Conservation (phyloP, 2,113 vertebrate species). For the Oreocharis arfaki region DNA sequence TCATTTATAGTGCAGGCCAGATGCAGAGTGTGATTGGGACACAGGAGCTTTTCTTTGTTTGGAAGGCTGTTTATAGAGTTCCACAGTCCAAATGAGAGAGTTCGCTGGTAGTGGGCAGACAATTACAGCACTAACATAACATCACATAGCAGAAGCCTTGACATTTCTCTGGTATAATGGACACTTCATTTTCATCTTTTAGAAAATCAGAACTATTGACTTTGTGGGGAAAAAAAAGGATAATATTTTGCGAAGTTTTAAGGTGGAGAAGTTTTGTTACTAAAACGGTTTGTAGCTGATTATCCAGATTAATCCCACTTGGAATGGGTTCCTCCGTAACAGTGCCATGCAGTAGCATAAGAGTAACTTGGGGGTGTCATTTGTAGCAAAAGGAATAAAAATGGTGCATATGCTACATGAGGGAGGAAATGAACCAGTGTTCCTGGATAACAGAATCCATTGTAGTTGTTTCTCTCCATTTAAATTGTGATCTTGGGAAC, state of each 20-base stretch:
- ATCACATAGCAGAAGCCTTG: fast-evolving
- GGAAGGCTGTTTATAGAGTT: background rate
- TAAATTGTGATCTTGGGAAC: background rate
- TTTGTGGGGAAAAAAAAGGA: background rate
- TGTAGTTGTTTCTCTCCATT: background rate
- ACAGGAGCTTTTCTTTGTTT: background rate
- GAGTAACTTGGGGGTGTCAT: background rate
- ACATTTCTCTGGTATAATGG: background rate
- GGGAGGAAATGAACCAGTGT: background rate
- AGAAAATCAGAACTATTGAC: background rate
- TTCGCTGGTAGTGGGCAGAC: background rate
- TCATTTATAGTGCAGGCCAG: fast-evolving
- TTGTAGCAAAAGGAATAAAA: background rate
- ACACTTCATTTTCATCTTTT: background rate
- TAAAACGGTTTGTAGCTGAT: background rate
- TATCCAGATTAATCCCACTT: background rate
- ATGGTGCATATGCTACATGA: background rate
- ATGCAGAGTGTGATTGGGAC: fast-evolving
- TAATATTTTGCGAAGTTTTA: background rate
- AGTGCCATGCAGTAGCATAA: background rate
- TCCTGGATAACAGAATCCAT: background rate
- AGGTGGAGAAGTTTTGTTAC: background rate
- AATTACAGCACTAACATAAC: background rate
- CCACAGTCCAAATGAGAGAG: background rate
- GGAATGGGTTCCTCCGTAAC: background rate